phyloP scores from a whole-genome alignment of 1,140 invertebrate genomes.

The Gyrodactylus bullatarudis region DNA sequence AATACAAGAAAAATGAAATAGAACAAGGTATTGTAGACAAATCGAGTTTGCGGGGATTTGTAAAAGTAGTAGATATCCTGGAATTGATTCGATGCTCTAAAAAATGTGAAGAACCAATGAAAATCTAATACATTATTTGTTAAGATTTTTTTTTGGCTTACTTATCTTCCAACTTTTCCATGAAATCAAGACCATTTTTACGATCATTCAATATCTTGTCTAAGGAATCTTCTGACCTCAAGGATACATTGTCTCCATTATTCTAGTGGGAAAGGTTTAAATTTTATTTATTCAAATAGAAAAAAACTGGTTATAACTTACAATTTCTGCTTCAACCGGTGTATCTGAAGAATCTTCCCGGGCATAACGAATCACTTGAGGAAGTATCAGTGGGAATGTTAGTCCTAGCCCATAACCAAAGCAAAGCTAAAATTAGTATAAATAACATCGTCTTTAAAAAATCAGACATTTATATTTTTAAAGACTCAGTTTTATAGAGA shows the following conservation, averaged over 20 bases:
- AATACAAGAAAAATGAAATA: slow-evolving; percentile 10
- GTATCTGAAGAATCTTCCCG: neutral
- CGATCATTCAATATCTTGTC: neutral
- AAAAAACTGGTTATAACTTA: too few relatives aligned
- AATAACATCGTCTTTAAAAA: too few relatives aligned
- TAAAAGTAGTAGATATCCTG: neutral
- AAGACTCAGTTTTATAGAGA: too few relatives aligned
- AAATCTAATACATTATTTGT: neutral
- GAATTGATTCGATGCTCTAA: neutral
- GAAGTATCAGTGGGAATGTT: neutral
- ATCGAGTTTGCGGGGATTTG: neutral
- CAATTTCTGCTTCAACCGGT: too few relatives aligned
- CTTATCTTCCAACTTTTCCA: neutral
- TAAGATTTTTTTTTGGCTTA: neutral
- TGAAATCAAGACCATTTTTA: neutral
- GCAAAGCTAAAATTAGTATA: neutral
- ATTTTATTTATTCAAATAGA: too few relatives aligned
- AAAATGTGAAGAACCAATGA: neutral
- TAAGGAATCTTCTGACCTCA: neutral
- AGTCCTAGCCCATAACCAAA: neutral
- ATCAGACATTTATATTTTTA: too few relatives aligned
- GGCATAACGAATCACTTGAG: neutral
- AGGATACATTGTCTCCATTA: neutral
- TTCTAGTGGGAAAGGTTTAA: neutral
- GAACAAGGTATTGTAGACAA: slow-evolving; percentile 5